Evolutionary conservation across 2,797 vertebrate species (phyloP).

Genomic region (Oophaga sylvatica): DNA sequence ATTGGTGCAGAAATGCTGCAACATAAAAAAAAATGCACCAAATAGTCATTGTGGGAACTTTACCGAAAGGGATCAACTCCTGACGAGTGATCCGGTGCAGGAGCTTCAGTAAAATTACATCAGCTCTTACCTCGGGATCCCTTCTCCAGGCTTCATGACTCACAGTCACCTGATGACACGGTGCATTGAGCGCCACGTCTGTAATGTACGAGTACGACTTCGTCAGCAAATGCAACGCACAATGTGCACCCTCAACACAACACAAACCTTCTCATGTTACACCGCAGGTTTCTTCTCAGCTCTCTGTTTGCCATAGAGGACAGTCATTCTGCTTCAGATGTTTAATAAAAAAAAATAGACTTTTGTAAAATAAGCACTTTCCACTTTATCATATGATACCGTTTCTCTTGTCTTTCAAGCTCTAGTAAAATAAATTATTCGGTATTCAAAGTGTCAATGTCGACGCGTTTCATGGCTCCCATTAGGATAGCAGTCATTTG

Average conservation of each 20-base stretch:
- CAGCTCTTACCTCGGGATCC: slow-evolving; percentile 44
- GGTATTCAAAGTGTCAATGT: no score
- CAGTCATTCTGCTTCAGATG: no score
- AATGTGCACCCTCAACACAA: slow-evolving; percentile 16
- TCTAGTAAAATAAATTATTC: no score
- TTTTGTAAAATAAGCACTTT: no score
- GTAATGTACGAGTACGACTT: slow-evolving; percentile 44
- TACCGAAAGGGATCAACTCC: not conserved
- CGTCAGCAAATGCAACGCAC: slow-evolving; percentile 45
- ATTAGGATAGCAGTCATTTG: no score
- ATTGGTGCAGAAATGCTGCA: no score
- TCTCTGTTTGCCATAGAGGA: not conserved
- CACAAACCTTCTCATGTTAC: slow-evolving; percentile 14
- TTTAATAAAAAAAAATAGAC: not conserved
- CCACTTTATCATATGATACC: no score
- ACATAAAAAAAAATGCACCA: no score
- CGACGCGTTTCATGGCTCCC: no score
- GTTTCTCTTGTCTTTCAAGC: no score
- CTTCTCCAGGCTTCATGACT: slow-evolving; percentile 39
- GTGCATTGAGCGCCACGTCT: slow-evolving; percentile 35
- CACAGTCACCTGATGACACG: slow-evolving; percentile 41
- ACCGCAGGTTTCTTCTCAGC: not conserved
- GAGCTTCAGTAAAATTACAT: slow-evolving; percentile 37
- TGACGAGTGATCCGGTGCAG: slow-evolving; percentile 3
- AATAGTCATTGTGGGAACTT: no score